phyloP scores from a whole-genome alignment of 2,888 invertebrate species.

The Eupithecia subfuscata region DNA sequence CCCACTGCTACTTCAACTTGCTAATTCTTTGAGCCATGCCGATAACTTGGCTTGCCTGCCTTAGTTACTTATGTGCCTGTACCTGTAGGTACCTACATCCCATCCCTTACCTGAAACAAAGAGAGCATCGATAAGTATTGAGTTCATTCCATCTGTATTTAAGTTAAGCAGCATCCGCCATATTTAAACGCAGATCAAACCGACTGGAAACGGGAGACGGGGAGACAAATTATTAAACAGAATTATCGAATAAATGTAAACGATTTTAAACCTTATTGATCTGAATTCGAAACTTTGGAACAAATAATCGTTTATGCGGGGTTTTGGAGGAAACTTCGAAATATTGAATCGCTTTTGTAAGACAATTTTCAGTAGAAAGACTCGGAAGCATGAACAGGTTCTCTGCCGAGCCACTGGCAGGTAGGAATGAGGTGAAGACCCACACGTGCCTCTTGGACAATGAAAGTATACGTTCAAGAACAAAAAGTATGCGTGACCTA shows the following conservation, averaged over 20 bases:
- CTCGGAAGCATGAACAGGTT: not conserved
- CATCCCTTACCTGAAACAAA: conserved; percentile 65
- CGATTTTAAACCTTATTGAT: conserved; percentile 40
- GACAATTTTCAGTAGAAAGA: not conserved
- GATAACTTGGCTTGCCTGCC: too few relatives aligned
- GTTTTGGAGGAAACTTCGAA: not conserved
- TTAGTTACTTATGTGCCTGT: not conserved
- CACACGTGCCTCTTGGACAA: not conserved
- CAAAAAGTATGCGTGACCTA: not conserved
- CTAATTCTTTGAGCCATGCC: too few relatives aligned
- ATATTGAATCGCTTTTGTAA: not conserved
- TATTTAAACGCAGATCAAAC: conserved; percentile 68
- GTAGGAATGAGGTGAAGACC: not conserved
- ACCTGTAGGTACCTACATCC: not conserved
- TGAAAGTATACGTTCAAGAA: not conserved
- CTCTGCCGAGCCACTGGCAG: not conserved
- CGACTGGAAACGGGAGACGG: conserved; percentile 69
- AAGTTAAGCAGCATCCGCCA: conserved; percentile 51
- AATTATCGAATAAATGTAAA: conserved; percentile 55
- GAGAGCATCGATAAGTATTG: conserved; percentile 36
- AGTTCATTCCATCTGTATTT: conserved; percentile 39
- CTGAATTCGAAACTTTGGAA: conserved; percentile 5
- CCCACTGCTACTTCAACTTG: too few relatives aligned
- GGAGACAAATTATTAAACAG: conserved; percentile 62
- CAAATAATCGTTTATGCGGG: not conserved